These are phyloP conservation scores for Acronicta aceris DNA, from an alignment of 2,888 invertebrate species.

Conservation along the genomic window DNA sequence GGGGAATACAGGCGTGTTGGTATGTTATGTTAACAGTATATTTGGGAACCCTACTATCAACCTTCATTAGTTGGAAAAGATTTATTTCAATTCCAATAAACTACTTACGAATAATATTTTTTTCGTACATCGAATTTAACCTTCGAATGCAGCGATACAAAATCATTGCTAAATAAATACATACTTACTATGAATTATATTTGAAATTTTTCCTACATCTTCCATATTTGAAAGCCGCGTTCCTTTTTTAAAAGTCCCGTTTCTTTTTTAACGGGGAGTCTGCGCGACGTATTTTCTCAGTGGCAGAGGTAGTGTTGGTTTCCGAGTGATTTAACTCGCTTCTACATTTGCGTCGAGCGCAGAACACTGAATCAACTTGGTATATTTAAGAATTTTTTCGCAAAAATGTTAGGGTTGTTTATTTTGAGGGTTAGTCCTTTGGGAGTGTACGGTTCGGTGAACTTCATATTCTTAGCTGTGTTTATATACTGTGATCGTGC, in stretches of 20 bases:
- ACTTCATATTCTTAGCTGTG: constrained; percentile 6
- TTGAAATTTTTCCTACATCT: constrained; percentile 14
- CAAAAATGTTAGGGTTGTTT: constrained; percentile 40
- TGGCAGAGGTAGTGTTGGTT: constrained; percentile 57
- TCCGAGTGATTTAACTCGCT: constrained; percentile 66
- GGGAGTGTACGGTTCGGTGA: neutral
- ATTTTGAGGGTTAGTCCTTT: constrained; percentile 18
- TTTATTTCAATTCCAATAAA: too few species aligned
- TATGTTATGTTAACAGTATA: too few species aligned
- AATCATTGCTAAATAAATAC: too few species aligned
- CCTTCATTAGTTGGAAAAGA: too few species aligned
- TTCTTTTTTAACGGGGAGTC: constrained; percentile 15
- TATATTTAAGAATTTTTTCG: constrained; percentile 49
- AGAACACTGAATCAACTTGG: constrained; percentile 53
- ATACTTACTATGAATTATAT: constrained; percentile 7
- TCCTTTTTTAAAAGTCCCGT: constrained; percentile 8
- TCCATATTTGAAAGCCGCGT: constrained; percentile 27
- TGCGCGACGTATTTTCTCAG: constrained; percentile 44
- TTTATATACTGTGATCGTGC: neutral
- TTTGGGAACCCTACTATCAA: too few species aligned
- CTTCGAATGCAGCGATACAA: too few species aligned
- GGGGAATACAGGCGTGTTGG: too few species aligned
- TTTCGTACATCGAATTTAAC: too few species aligned
- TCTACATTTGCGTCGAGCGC: constrained; percentile 55
- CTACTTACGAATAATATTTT: too few species aligned